A percentile compares a stretch with the other conserved stretches of the same genome.
Evolutionary conservation across 2,797 vertebrate species (phyloP).

Genomic region (Somateria mollissima): DNA sequence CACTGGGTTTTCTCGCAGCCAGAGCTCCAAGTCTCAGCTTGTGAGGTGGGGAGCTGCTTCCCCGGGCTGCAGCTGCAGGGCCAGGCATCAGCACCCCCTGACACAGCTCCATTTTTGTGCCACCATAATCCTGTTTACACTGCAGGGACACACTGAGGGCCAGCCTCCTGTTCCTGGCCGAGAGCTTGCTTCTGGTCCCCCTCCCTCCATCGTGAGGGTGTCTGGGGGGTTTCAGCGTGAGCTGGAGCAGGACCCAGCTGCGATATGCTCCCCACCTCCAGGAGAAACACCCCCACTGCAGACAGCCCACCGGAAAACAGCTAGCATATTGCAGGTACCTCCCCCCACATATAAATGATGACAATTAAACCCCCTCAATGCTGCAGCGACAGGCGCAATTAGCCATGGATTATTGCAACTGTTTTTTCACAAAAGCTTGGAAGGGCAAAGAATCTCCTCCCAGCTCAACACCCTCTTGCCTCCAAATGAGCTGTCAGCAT

Average conservation of each 20-base stretch:
- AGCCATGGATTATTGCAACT: not conserved
- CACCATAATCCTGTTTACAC: not conserved
- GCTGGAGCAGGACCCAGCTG: not conserved
- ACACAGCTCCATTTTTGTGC: not conserved
- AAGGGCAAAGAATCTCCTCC: not conserved
- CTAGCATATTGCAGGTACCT: not conserved
- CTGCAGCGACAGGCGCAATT: not conserved
- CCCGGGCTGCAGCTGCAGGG: not conserved
- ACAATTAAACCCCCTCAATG: not conserved
- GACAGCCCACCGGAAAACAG: not conserved
- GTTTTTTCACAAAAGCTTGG: not conserved
- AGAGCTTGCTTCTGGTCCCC: no score
- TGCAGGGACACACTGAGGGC: not conserved
- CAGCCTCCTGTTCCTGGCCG: no score
- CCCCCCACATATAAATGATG: not conserved
- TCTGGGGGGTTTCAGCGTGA: not conserved
- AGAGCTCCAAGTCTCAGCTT: not conserved
- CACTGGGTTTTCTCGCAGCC: not conserved
- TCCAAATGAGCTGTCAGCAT: no score
- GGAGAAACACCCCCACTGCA: not conserved
- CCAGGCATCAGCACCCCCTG: not conserved
- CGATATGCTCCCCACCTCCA: not conserved
- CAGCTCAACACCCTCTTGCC: not conserved
- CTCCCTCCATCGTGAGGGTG: no score
- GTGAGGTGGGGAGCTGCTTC: not conserved